A percentile compares a stretch with the other conserved stretches of the same genome.
Conservation (phyloP, 2,888 invertebrate genomes). For the Mechanitis messenoides region DNA sequence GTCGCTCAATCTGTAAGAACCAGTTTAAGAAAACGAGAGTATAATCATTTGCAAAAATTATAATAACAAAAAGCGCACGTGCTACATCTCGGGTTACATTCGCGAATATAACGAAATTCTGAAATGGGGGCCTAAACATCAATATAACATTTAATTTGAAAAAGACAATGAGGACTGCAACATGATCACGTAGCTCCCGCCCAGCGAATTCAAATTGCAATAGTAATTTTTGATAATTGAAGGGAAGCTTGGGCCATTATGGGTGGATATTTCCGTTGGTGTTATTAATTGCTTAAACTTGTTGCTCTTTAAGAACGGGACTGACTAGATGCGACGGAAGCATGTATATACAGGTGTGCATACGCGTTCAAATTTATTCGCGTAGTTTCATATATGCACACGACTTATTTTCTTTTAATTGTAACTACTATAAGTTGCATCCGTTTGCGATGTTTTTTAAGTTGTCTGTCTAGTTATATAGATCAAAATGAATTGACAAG, state of each 20-base stretch:
- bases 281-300: conserved; percentile 57
- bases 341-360: conserved; percentile 31
- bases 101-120: conserved; percentile 50
- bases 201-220: conserved; percentile 65
- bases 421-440: conserved; percentile 48
- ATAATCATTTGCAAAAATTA: conserved; percentile 47
- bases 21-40: conserved; percentile 5
- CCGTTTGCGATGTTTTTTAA: conserved; percentile 59
- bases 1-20: conserved; percentile 7
- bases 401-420: conserved; percentile 15
- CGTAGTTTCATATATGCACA: conserved; percentile 50
- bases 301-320: conserved; percentile 48
- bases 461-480: conserved; percentile 36
- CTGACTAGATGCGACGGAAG: conserved; percentile 54
- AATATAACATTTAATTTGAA: conserved; percentile 61
- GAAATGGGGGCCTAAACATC: conserved; percentile 51
- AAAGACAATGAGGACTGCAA: conserved; percentile 62
- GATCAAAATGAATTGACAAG: conserved; percentile 28
- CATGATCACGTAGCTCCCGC: conserved; percentile 58
- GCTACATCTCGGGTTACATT: conserved; percentile 61
- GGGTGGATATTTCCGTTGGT: conserved; percentile 67
- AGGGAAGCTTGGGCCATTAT: conserved; percentile 58
- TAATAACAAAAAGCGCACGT: conserved; percentile 63
- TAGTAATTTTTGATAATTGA: conserved; percentile 69
- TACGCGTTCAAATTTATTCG: conserved; percentile 55